A percentile compares a stretch with the other conserved stretches of the same genome.
These are phyloP conservation scores for Diplosoma virens DNA, from an alignment of 23 tunicate genomes.

Conservation along the genomic window DNA sequence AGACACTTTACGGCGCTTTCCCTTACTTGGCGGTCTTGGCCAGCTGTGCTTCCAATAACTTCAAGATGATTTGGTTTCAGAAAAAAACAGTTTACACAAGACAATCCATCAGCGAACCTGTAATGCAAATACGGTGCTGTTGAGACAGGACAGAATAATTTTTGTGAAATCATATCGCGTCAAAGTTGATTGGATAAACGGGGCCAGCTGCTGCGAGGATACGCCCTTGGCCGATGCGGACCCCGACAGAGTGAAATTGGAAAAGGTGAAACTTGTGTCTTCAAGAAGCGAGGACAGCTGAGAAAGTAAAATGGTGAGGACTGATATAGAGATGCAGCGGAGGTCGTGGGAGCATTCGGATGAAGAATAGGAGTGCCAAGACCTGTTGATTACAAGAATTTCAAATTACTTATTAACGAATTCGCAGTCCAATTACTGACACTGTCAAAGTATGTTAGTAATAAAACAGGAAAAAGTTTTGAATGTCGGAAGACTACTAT, in stretches of 20 bases:
- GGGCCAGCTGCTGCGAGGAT: conserved; percentile 40
- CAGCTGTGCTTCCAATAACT: no score
- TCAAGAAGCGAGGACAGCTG: conserved; percentile 32
- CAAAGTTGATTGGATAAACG: conserved; percentile 36
- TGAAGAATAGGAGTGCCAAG: conserved; percentile 33
- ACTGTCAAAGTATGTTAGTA: no score
- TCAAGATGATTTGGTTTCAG: no score
- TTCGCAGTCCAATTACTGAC: no score
- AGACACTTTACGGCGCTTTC: no score
- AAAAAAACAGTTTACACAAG: no score
- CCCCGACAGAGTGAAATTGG: conserved; percentile 26
- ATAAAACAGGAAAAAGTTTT: no score
- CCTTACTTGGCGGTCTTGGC: no score
- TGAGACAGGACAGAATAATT: conserved; percentile 10
- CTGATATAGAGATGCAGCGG: conserved; percentile 27
- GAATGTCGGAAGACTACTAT: no score
- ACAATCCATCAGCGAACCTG: no score
- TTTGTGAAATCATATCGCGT: conserved; percentile 25
- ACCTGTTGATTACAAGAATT: conserved; percentile 9
- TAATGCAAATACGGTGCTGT: conserved; percentile 31
- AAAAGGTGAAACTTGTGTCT: conserved; percentile 10
- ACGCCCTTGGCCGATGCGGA: conserved; percentile 4
- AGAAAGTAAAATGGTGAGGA: conserved; percentile 29
- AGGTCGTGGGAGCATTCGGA: conserved; percentile 31
- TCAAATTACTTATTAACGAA: background rate